phyloP scores from a whole-genome alignment of 2,888 invertebrate genomes.

The Neoscelio sp. region DNA sequence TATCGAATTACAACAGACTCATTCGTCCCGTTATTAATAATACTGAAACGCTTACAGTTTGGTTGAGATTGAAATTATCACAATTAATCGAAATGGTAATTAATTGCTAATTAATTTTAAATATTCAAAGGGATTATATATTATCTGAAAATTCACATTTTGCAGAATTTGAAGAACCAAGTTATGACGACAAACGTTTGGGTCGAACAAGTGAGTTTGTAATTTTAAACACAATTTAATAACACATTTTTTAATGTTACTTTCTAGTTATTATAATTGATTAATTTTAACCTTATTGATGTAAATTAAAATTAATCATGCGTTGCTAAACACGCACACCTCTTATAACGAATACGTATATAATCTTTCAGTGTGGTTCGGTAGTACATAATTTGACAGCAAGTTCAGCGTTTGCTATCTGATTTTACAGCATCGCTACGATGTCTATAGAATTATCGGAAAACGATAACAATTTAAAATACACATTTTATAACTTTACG shows the following conservation, averaged over 20 bases:
- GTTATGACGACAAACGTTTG: conserved; percentile 97
- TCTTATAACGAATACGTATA: conserved; percentile 14
- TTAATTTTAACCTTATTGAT: too few relatives aligned
- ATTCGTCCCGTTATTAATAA: conserved; percentile 97
- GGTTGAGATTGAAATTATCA: conserved; percentile 94
- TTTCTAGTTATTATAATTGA: too few relatives aligned
- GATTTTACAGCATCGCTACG: background rate
- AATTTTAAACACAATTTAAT: too few relatives aligned
- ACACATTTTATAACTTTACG: conserved; percentile 14
- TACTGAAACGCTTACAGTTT: conserved; percentile 95
- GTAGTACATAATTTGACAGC: conserved; percentile 13
- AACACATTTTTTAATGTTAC: too few relatives aligned
- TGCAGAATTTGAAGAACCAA: conserved; percentile 93
- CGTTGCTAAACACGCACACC: too few relatives aligned
- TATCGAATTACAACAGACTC: conserved; percentile 97
- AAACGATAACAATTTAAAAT: conserved; percentile 25
- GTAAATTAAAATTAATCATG: too few relatives aligned
- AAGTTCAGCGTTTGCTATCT: conserved; percentile 3
- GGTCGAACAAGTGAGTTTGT: conserved; percentile 82
- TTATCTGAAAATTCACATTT: too few relatives aligned
- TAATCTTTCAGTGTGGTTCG: background rate
- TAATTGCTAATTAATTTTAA: conserved; percentile 8
- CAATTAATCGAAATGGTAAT: conserved; percentile 93
- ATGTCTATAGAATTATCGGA: conserved; percentile 2
- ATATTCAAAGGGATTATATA: too few relatives aligned